Base-by-base conservation (phyloP, 1,140 invertebrate genomes). In the Aphaenogaster floridana region DNA sequence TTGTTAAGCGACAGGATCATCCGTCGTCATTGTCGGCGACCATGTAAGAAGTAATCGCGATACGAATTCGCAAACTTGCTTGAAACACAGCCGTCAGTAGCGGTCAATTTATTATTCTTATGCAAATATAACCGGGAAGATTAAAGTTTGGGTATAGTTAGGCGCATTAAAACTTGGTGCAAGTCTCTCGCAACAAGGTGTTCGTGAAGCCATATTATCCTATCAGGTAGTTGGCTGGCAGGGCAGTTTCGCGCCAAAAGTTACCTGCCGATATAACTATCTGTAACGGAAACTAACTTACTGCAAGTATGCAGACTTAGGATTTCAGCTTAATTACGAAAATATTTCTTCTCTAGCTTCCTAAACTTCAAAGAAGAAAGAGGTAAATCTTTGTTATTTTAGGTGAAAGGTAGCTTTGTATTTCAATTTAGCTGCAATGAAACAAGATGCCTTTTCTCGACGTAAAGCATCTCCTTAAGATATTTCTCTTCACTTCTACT, bases 191-290 rank as follows among this genome's bases (percentile, higher is more conserved):
- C n/a, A 64, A 86, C 74, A 76, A 86, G 61, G 59, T 66, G 87
- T 48, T 69, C 45, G 59, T 61, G 11, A 21, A 69, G 59, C 15
- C 68, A 54, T 64, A 83, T 89, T 89, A 89, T 74, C 76, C 76
- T 85, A 89, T 89, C 87, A 89, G 89, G 59, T 85, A 86, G 88
- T 89, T 74, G 83, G 86, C 84, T 80, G 54, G 42, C 54, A 42
- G 87, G n/a, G 61, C 80, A 71, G 80, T 84, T 84, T 74, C 28
- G 39, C 11, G 28, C 42, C 48, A 36, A 66, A 86, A 86, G 34
- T 86, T 86, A 61, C 28, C 66, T 54, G 54, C 69, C 80, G 69
- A 84, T 84, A 61, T 84, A 74, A 50, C 42, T 74, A 84, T 61
- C 42, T n/a, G 34, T 36, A 72, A 36, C 42, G 39, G 15, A 36